A percentile compares a stretch with the other conserved stretches of the same genome.
phyloP scores from a whole-genome alignment of 2,797 vertebrate species.

The Momotus momota region DNA sequence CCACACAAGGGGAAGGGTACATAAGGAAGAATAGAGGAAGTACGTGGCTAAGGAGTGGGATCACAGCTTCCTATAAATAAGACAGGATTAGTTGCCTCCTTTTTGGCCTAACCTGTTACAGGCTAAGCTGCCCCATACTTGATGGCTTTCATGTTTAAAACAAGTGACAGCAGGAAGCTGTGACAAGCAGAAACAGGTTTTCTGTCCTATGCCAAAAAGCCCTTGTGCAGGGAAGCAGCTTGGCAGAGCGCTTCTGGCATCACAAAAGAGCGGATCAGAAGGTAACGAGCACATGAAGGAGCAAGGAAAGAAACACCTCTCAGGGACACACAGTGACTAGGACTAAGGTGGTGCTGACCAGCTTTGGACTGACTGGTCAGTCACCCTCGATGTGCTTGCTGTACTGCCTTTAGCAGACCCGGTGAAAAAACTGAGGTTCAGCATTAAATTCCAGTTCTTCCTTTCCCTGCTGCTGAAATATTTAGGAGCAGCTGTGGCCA shows the following conservation, averaged over 20 bases:
- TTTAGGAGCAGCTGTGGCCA: background rate
- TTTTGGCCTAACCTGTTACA: background rate
- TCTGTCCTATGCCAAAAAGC: background rate
- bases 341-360: background rate
- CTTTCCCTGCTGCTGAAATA: background rate
- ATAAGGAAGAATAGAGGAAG: background rate
- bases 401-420: background rate
- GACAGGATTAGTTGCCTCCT: background rate
- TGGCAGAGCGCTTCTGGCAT: background rate
- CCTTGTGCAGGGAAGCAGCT: background rate
- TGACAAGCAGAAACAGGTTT: background rate
- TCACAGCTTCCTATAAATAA: background rate
- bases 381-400: background rate
- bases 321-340: background rate
- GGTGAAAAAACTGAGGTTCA: background rate
- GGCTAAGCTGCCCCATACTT: background rate
- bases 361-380: background rate
- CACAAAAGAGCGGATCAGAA: background rate
- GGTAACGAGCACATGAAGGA: background rate
- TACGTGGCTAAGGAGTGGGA: background rate
- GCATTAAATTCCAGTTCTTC: background rate
- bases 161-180: background rate
- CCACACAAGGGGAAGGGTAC: background rate
- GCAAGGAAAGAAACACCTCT: background rate
- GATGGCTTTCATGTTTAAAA: background rate